Percentiles rank a stretch among this genome's conserved stretches.
phyloP scores from a whole-genome alignment of 1,140 invertebrate species.

The Trachymyrmex septentrionalis region DNA sequence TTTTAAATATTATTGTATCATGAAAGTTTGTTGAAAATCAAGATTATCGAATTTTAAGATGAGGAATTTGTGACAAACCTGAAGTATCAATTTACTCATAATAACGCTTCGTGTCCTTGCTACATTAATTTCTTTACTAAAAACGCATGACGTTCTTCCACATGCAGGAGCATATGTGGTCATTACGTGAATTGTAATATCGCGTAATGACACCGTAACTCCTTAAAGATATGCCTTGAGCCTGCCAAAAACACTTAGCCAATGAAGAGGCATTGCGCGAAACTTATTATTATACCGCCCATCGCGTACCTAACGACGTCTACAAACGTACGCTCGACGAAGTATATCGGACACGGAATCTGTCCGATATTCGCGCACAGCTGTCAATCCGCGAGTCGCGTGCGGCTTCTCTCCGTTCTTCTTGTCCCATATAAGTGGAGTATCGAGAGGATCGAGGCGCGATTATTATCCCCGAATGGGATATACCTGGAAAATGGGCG shows the following conservation, averaged over 20 bases:
- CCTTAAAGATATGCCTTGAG: conserved; percentile 28
- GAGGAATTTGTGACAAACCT: no score
- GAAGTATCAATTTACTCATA: neutral
- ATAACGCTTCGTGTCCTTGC: neutral
- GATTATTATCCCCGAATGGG: conserved; percentile 63
- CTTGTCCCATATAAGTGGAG: neutral
- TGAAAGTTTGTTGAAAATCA: no score
- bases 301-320: conserved; percentile 2
- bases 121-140: neutral
- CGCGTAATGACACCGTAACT: conserved; percentile 60
- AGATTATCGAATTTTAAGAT: no score
- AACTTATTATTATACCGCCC: conserved; percentile 54
- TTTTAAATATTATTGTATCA: no score
- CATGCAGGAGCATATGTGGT: no score
- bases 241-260: conserved; percentile 25
- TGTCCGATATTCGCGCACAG: neutral
- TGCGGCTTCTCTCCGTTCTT: neutral
- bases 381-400: conserved; percentile 44
- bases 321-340: conserved; percentile 2
- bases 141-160: neutral
- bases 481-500: conserved; percentile 41
- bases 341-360: conserved; percentile 28
- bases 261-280: conserved; percentile 29
- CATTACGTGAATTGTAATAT: conserved; percentile 27
- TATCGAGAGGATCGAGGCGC: conserved; percentile 3